Conservation (phyloP, 2,113 vertebrate species). For the Anthoscopus minutus region DNA sequence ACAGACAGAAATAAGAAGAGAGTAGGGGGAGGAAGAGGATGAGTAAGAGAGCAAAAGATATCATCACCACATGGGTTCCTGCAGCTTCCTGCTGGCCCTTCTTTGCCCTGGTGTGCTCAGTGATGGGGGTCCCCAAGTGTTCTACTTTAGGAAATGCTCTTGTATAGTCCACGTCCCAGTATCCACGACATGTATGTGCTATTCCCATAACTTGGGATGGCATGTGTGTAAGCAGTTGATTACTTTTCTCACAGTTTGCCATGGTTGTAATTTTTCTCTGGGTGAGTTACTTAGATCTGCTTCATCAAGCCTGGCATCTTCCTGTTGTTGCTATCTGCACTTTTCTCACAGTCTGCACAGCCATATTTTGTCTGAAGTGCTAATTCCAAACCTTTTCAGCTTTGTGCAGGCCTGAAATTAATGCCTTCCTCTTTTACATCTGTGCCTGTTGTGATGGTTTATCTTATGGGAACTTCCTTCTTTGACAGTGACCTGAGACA, state of each 20-base stretch:
- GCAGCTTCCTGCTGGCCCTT: not conserved
- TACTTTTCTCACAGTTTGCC: not conserved
- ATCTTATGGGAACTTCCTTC: not conserved
- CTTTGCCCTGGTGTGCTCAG: not conserved
- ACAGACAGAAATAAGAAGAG: not conserved
- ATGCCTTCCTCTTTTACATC: not conserved
- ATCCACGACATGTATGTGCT: accelerated
- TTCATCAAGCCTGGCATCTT: not conserved
- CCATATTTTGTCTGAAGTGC: not conserved
- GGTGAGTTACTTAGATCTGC: not conserved
- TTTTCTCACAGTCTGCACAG: not conserved
- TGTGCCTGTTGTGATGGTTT: not conserved
- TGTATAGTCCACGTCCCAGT: accelerated
- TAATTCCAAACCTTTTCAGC: not conserved
- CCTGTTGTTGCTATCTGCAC: accelerated
- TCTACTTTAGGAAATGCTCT: not conserved
- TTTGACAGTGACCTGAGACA: not conserved
- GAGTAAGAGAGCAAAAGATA: not conserved
- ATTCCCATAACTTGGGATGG: not conserved
- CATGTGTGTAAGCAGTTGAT: not conserved
- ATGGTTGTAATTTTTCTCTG: not conserved
- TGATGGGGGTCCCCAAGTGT: too few species aligned
- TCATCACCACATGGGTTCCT: not conserved
- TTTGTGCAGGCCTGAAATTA: not conserved
- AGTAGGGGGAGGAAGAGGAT: not conserved